These are phyloP conservation scores for Drosophila macrothrix DNA, from an alignment of 2,888 invertebrate species.

Conservation along the genomic window DNA sequence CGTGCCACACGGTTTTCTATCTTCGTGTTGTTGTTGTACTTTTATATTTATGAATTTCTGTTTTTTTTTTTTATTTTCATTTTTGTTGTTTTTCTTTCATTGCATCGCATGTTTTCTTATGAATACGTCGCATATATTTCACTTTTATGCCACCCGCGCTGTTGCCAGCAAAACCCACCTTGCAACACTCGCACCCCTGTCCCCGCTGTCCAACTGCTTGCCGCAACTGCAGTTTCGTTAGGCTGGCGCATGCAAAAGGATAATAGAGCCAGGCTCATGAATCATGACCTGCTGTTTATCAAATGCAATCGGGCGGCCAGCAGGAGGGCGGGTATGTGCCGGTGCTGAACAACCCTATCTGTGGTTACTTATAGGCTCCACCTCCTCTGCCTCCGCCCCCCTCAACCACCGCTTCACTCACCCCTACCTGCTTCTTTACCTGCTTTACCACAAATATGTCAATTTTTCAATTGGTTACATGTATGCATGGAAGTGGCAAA, in stretches of 20 bases:
- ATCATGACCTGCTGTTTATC: conserved; percentile 75
- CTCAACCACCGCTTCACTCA: neutral
- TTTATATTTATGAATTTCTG: conserved; percentile 8
- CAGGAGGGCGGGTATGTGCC: neutral
- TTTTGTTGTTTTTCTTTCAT: conserved; percentile 37
- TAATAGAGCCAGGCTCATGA: conserved; percentile 69
- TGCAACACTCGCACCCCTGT: neutral
- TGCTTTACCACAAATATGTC: conserved; percentile 54
- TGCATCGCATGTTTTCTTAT: conserved; percentile 68
- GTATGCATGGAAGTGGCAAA: conserved; percentile 25
- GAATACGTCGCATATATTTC: conserved; percentile 62
- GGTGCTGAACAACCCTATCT: conserved; percentile 48
- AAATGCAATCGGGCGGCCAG: conserved; percentile 59
- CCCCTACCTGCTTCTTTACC: neutral
- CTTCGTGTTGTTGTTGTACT: conserved; percentile 9
- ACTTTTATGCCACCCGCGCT: conserved; percentile 55
- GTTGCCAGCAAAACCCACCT: neutral
- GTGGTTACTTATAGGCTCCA: conserved; percentile 57
- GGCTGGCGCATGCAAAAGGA: conserved; percentile 57
- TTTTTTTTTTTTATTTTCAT: conserved; percentile 15
- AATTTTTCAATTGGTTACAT: conserved; percentile 75
- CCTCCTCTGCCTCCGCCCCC: neutral
- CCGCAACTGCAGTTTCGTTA: conserved; percentile 52
- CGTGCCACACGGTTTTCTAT: conserved; percentile 56
- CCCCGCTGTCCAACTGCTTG: neutral